These are phyloP conservation scores for Rattus rattus DNA, from an alignment of 2,113 vertebrate genomes.

Conservation along the genomic window DNA sequence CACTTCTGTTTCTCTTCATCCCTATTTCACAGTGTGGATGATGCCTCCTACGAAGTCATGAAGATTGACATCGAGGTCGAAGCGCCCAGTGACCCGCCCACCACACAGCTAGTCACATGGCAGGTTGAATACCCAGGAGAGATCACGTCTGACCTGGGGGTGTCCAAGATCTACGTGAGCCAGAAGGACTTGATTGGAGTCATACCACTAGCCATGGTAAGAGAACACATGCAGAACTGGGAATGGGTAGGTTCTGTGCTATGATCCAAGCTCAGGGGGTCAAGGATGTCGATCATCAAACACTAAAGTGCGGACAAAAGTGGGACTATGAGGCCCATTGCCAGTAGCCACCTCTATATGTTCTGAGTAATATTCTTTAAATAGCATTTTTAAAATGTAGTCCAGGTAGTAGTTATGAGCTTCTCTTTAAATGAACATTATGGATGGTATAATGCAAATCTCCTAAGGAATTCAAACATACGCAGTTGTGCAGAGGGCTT, in stretches of 20 bases:
- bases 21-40: constrained; percentile 73
- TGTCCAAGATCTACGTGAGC: constrained; percentile 93
- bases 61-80: constrained; percentile 95
- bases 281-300: neutral
- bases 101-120: constrained; percentile 94
- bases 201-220: constrained; percentile 95
- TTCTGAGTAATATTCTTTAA: neutral
- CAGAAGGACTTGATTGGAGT: constrained; percentile 92
- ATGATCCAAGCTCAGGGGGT: neutral
- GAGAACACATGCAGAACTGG: constrained; percentile 34
- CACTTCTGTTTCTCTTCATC: neutral
- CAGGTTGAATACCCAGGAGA: constrained; percentile 92
- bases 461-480: neutral
- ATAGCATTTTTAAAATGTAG: neutral
- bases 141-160: constrained; percentile 86
- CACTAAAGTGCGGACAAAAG: accelerated
- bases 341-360: accelerated
- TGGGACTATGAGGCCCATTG: accelerated
- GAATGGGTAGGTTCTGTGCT: accelerated
- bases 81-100: constrained; percentile 86
- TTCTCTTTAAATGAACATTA: neutral
- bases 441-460: accelerated
- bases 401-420: neutral
- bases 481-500: no score
- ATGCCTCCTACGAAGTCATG: constrained; percentile 90